These are phyloP conservation scores for Cantharis rustica DNA, from an alignment of 2,888 invertebrate genomes.

Conservation along the genomic window DNA sequence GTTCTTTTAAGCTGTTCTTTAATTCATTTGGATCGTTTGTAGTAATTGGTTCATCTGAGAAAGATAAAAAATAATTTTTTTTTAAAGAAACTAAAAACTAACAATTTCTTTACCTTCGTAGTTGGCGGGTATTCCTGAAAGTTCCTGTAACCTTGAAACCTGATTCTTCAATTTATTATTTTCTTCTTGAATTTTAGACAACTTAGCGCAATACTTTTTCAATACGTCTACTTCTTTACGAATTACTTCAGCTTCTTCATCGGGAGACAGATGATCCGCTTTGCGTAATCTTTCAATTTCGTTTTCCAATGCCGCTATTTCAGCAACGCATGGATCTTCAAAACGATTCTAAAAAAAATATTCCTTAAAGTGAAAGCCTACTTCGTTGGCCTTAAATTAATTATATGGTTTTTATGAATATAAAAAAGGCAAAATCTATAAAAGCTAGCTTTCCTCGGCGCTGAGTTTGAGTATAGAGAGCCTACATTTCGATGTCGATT, in stretches of 20 bases:
- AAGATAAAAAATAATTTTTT: not conserved
- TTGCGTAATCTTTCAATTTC: constrained; percentile 44
- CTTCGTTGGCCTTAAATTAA: not conserved
- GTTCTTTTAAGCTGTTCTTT: not conserved
- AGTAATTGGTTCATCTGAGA: not conserved
- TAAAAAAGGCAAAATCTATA: too few relatives aligned
- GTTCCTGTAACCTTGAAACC: constrained; percentile 7
- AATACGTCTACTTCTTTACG: constrained; percentile 47
- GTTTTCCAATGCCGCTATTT: constrained; percentile 43
- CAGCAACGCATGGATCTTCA: constrained; percentile 32
- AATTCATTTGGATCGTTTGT: constrained; percentile 6
- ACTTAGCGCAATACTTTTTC: constrained; percentile 49
- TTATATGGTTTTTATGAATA: not conserved
- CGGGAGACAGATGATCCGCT: constrained; percentile 38
- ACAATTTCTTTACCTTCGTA: constrained; percentile 1
- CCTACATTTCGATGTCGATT: too few relatives aligned
- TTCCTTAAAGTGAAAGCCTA: not conserved
- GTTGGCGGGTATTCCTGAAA: constrained; percentile 5
- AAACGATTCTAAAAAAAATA: constrained; percentile 5
- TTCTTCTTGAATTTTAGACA: constrained; percentile 47
- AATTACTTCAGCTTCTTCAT: constrained; percentile 47
- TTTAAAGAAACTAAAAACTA: not conserved
- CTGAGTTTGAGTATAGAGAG: too few relatives aligned
- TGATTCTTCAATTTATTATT: constrained; percentile 43
- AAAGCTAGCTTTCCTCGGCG: too few relatives aligned